Percentiles rank a stretch among this genome's conserved stretches.
These are phyloP conservation scores for Ctenoplectra terminalis DNA, from an alignment of 1,140 invertebrate species.

Conservation along the genomic window DNA sequence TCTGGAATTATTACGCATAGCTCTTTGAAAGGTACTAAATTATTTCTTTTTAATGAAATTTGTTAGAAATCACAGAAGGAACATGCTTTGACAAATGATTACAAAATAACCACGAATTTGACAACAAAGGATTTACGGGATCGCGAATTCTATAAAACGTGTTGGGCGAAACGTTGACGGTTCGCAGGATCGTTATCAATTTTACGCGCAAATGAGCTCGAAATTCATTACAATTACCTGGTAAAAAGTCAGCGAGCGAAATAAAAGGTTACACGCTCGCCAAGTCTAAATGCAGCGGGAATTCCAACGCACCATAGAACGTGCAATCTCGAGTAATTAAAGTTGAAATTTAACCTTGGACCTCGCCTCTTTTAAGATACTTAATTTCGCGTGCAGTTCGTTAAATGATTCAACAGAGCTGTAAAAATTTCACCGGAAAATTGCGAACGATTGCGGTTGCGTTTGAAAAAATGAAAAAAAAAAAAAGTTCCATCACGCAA, in stretches of 20 bases:
- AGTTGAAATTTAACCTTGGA: slow-evolving; percentile 42
- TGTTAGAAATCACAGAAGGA: no score
- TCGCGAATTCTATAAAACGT: not conserved
- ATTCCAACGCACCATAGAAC: slow-evolving; percentile 24
- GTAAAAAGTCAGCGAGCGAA: slow-evolving; percentile 7
- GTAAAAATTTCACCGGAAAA: no score
- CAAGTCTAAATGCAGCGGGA: not conserved
- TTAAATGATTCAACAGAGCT: not conserved
- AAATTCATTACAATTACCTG: slow-evolving; percentile 48
- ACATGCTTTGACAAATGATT: not conserved
- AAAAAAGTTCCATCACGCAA: not conserved
- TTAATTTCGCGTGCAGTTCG: slow-evolving; percentile 28
- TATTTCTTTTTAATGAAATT: no score
- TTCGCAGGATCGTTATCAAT: slow-evolving; percentile 32
- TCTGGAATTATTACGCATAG: no score
- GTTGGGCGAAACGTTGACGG: not conserved
- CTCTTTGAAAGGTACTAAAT: no score
- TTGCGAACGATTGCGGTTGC: not conserved
- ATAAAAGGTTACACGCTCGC: slow-evolving; percentile 9
- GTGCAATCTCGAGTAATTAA: slow-evolving; percentile 44
- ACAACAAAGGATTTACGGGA: no score
- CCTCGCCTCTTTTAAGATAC: slow-evolving; percentile 5
- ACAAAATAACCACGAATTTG: no score
- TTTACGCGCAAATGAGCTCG: slow-evolving; percentile 46
- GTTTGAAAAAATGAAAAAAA: not conserved